Base-by-base conservation (phyloP, 2,888 invertebrate species). In the Heliconius charithonia region DNA sequence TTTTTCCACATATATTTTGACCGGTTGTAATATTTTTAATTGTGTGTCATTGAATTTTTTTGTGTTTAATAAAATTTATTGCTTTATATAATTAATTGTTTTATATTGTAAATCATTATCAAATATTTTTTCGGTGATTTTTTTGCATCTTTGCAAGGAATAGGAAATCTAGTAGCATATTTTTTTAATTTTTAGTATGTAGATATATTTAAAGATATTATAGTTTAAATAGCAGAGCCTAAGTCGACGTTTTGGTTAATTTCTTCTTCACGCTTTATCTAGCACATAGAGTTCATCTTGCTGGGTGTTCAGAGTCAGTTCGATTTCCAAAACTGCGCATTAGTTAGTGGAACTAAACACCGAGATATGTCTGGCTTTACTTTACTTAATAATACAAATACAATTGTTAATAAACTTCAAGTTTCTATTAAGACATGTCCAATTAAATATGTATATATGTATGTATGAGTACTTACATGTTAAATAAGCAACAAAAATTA, bases 1-100 rank as follows among this genome's bases (percentile, higher is more conserved):
- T 84, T 86, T 88, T 87, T 86, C 83, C 72, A 78, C 56, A 63
- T 78, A 77, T 82, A 81, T 83, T 83, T 83, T 80, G 80, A 81
- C 80, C 84, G 27, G 84, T 81, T 80, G 79, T 81, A 83, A 82
- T 82, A 83, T 83, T 82, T 80, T 70, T 77, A 81, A 80, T 76
- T 81, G 76, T 80, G 56, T 75, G 10, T 66, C 41, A 41, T 41
- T 66, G 7, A 32, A 9, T 59, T 75, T 71, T 69, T 75, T 77
- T n/a, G 6, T 7, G 63, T 32, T 77, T 77, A 75, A 45, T 45
- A 29, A 63, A 29, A 66, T 45, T 73, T 63, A 65, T 63, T 75
- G 19, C 29, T 65, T 29, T 25, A 16, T 22, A 27, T 51, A 51
- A 51, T 51, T 19, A 25, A 19, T 25, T 45, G 27, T 45, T 45